Conservation (phyloP, 2,113 vertebrate genomes). For the Recurvirostra avosetta region DNA sequence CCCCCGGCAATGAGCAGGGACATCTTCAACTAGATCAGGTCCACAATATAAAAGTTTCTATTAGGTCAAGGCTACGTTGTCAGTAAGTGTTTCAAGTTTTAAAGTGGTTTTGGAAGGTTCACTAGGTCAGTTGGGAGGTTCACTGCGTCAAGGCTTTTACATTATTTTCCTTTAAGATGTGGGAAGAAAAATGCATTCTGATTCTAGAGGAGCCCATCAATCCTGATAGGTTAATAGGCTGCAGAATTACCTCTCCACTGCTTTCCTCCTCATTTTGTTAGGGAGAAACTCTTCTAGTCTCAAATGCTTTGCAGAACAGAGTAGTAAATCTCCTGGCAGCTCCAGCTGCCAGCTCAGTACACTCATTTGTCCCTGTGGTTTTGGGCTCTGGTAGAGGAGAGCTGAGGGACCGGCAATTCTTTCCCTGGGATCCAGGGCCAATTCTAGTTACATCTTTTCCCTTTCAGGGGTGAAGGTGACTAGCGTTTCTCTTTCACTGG, state of each 20-base stretch:
- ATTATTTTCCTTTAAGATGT: neutral
- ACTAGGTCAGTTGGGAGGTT: neutral
- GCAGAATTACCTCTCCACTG: neutral
- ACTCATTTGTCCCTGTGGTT: neutral
- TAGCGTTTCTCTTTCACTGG: neutral
- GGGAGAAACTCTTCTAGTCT: neutral
- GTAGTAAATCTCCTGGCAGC: neutral
- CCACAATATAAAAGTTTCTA: neutral
- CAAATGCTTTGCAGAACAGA: neutral
- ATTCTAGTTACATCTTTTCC: neutral
- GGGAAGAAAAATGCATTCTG: neutral
- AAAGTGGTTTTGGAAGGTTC: neutral
- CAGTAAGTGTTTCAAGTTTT: neutral
- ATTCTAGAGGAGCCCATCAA: neutral
- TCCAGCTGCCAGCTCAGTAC: neutral
- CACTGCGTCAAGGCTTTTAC: neutral
- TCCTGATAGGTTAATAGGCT: neutral
- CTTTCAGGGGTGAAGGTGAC: neutral
- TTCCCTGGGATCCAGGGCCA: neutral
- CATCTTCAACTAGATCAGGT: neutral
- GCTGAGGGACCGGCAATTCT: neutral
- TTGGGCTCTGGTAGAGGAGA: neutral
- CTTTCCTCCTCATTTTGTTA: neutral
- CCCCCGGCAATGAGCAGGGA: neutral
- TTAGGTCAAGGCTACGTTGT: neutral